Base-by-base conservation (phyloP, 2,888 invertebrate species). In the Stenodera caucasica region DNA sequence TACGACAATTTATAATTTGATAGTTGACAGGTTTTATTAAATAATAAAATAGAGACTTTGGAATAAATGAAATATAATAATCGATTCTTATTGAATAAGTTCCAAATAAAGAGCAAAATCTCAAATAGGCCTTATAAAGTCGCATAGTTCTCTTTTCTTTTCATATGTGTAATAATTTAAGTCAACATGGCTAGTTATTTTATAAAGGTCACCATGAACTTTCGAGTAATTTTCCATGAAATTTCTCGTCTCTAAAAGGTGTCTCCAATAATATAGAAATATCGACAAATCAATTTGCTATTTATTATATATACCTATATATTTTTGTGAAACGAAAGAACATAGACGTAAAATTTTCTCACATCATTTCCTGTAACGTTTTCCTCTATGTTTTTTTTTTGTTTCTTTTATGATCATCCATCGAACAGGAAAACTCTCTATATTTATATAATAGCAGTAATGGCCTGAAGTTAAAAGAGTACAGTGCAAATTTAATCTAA, bases 401-500 rank as follows among this genome's bases (percentile, higher is more conserved):
- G n/a, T n/a, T n/a, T n/a, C n/a, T 21, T 35, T 11, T 11, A 21
- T 21, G 3, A 7, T 11, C 14, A 18, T 18, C 9, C 18, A 40
- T 40, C 40, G 18, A 9, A 3, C 14, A 40, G 11, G 11, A 11
- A 21, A 45, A 45, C 21, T 45, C 11, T 45, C 45, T 45, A 12
- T 45, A 45, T 21, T 40, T 45, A 45, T 45, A 45, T 21, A 45
- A 45, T 45, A 12, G 45, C 21, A 9, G 57, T 54, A 64, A 56
- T 62, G 60, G 56, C 59, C 63, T 63, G 64, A 65, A 59, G 61
- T 60, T 61, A 65, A 69, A 69, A 68, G 67, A 67, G 66, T 62
- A 61, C 60, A 59, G 66, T 66, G 69, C 62, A 69, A 69, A 69
- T 69, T 68, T 64, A 69, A 68, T 69, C 67, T 64, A 51, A 64